Percentiles rank a stretch among this genome's conserved stretches.
These are phyloP conservation scores for Aphis gossypii DNA, from an alignment of 1,140 invertebrate species.

Conservation along the genomic window DNA sequence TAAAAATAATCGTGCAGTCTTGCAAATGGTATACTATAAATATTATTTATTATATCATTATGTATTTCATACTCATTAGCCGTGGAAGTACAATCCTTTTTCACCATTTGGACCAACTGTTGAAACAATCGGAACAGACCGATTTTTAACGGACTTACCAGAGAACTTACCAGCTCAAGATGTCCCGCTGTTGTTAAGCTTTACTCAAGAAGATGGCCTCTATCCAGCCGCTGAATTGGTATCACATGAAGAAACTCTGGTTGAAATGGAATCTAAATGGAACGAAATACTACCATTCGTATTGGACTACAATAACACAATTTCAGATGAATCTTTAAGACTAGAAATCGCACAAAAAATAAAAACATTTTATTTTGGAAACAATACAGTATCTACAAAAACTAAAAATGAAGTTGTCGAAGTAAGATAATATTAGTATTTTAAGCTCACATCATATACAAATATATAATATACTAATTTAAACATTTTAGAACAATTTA, in stretches of 20 bases:
- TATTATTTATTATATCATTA: neutral
- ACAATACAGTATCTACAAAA: slow-evolving; percentile 66
- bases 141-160: slow-evolving; percentile 70
- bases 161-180: slow-evolving; percentile 65
- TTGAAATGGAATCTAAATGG: slow-evolving; percentile 69
- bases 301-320: slow-evolving; percentile 71
- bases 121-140: slow-evolving; percentile 65
- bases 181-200: slow-evolving; percentile 64
- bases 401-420: slow-evolving; percentile 63
- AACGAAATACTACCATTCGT: slow-evolving; percentile 68
- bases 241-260: slow-evolving; percentile 64
- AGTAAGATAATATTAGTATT: slow-evolving; percentile 44
- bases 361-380: slow-evolving; percentile 68
- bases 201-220: slow-evolving; percentile 64
- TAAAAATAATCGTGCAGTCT: neutral
- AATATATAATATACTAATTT: neutral
- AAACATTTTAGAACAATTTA: neutral
- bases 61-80: slow-evolving; percentile 61
- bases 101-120: slow-evolving; percentile 71
- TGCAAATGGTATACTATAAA: neutral
- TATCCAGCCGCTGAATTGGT: slow-evolving; percentile 65
- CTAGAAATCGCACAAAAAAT: slow-evolving; percentile 66
- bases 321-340: slow-evolving; percentile 65
- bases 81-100: slow-evolving; percentile 69
- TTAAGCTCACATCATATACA: neutral